These are phyloP conservation scores for Dicrurus megarhynchus DNA, from an alignment of 2,113 vertebrate species.

Conservation along the genomic window DNA sequence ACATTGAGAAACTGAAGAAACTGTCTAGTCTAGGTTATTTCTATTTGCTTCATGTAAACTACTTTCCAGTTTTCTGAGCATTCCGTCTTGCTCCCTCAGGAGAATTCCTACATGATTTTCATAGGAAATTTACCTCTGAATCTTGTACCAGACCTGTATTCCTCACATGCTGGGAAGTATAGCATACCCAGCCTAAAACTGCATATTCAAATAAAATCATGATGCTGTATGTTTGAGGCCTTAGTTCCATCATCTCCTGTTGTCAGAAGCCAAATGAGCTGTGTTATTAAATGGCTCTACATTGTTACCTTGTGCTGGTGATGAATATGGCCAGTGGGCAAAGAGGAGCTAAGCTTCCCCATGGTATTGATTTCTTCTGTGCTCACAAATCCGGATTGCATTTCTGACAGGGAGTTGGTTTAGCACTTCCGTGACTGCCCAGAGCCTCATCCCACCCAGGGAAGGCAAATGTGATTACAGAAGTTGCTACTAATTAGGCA, in stretches of 20 bases:
- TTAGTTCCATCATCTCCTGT: background rate
- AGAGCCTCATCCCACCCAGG: background rate
- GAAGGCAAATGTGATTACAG: background rate
- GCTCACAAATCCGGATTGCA: background rate
- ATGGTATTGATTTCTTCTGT: background rate
- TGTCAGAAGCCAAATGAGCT: conserved; percentile 25
- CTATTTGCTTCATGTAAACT: conserved; percentile 10
- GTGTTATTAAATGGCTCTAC: background rate
- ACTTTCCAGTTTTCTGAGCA: background rate
- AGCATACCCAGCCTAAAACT: background rate
- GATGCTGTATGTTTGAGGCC: background rate
- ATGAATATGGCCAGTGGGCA: background rate
- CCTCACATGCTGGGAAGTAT: background rate
- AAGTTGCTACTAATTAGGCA: background rate
- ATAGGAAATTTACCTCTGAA: background rate
- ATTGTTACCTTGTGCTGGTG: background rate
- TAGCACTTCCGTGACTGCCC: background rate
- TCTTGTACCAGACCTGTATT: background rate
- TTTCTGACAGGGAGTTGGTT: background rate
- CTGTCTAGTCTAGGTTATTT: background rate
- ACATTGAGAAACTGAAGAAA: background rate
- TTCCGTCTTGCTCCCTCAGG: background rate
- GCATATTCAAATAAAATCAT: background rate
- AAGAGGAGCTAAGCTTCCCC: background rate
- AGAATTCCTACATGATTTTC: background rate